A percentile compares a stretch with the other conserved stretches of the same genome.
phyloP scores from a whole-genome alignment of 2,888 invertebrate species.

The Cybosia mesomella region DNA sequence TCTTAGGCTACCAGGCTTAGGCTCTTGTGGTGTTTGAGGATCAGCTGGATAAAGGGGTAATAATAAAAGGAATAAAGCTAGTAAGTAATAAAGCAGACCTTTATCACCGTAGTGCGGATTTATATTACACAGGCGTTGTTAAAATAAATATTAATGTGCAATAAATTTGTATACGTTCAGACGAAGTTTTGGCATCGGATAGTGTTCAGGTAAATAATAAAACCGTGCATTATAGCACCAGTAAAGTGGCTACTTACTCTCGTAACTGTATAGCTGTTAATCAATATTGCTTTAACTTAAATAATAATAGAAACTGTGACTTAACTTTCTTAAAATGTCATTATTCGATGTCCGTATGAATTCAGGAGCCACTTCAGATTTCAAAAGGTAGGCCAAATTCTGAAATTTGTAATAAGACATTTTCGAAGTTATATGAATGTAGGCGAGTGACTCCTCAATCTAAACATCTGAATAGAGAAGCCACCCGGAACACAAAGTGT shows the following conservation, averaged over 20 bases:
- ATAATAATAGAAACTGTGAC: too few species aligned
- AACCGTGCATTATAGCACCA: not conserved
- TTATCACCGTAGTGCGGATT: slow-evolving; percentile 9
- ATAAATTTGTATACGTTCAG: slow-evolving; percentile 15
- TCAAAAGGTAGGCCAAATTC: too few species aligned
- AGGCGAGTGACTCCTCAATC: too few species aligned
- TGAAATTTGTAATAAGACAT: too few species aligned
- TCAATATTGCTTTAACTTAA: too few species aligned
- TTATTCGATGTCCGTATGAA: too few species aligned
- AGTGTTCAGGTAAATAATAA: slow-evolving; percentile 8
- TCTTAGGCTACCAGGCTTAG: too few species aligned
- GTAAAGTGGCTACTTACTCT: not conserved
- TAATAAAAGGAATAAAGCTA: slow-evolving; percentile 37
- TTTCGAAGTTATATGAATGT: too few species aligned
- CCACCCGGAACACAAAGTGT: too few species aligned
- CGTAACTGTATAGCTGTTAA: not conserved
- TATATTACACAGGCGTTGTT: slow-evolving; percentile 15
- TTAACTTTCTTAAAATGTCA: too few species aligned
- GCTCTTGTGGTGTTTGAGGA: slow-evolving; percentile 35
- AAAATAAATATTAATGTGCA: slow-evolving; percentile 23
- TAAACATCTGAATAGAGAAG: too few species aligned
- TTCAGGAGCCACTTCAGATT: too few species aligned
- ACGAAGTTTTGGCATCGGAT: slow-evolving; percentile 13
- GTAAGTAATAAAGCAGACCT: slow-evolving; percentile 34
- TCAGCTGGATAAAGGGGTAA: slow-evolving; percentile 26